Conservation (phyloP, 2,888 invertebrate genomes). For the Keiferia lycopersicella region DNA sequence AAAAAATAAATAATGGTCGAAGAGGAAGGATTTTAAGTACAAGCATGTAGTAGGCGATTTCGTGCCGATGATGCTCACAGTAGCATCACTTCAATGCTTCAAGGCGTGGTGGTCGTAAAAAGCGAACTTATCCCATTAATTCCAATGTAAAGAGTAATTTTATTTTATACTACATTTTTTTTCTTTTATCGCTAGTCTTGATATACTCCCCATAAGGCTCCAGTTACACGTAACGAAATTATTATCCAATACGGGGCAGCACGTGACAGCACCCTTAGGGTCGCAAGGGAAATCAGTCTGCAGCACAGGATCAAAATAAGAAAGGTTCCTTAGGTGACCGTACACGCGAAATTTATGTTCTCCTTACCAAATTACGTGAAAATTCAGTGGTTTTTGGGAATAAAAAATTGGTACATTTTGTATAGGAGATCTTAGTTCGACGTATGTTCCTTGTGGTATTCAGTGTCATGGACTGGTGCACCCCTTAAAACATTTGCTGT, state of each 20-base stretch:
- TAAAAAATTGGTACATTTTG: neutral
- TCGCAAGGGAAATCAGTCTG: conserved; percentile 36
- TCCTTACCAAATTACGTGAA: neutral
- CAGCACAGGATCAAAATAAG: conserved; percentile 17
- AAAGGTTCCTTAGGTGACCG: conserved; percentile 9
- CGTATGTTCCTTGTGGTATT: too few relatives aligned
- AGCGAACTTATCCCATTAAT: too few relatives aligned
- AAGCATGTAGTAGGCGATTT: too few relatives aligned
- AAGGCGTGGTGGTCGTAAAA: too few relatives aligned
- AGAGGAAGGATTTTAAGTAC: too few relatives aligned
- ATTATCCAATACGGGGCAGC: conserved; percentile 33
- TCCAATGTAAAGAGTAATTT: too few relatives aligned
- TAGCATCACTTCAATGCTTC: too few relatives aligned
- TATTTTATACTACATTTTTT: neutral
- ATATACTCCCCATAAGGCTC: neutral
- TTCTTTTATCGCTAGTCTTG: neutral
- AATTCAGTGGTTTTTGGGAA: neutral
- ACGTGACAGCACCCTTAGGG: conserved; percentile 27
- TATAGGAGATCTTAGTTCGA: too few relatives aligned
- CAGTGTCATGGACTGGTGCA: too few relatives aligned
- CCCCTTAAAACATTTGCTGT: too few relatives aligned
- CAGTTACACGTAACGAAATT: conserved; percentile 27
- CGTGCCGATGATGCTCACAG: too few relatives aligned
- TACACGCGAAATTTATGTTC: conserved; percentile 11
- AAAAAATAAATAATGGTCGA: too few relatives aligned